Percentiles rank a stretch among this genome's conserved stretches.
Conservation (phyloP, 2,797 vertebrate genomes). For the Gymnoscopelus microlampas region DNA sequence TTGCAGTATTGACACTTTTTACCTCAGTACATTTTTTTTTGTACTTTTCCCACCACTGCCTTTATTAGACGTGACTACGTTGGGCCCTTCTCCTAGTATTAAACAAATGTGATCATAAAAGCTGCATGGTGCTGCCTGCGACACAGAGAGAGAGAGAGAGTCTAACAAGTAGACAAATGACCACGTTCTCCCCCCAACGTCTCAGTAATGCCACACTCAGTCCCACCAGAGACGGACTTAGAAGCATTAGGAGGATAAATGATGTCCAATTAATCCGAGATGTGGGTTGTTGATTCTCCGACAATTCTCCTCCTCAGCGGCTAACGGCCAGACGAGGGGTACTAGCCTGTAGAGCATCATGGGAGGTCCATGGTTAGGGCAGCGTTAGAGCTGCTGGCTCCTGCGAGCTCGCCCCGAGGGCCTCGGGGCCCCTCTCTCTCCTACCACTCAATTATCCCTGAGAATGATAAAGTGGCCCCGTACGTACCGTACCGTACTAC, state of each 20-base stretch:
- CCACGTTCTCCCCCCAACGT: neutral
- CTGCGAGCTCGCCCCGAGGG: constrained; percentile 58
- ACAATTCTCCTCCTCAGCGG: constrained; percentile 28
- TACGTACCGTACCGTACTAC: too few species aligned
- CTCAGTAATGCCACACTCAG: constrained; percentile 23
- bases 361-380: constrained; percentile 59
- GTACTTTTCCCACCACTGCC: too few species aligned
- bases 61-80: too few species aligned
- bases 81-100: neutral
- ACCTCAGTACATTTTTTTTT: too few species aligned
- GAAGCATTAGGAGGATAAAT: constrained; percentile 60
- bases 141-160: neutral
- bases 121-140: too few species aligned
- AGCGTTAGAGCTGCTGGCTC: constrained; percentile 50
- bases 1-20: too few species aligned
- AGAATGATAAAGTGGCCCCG: constrained; percentile 56
- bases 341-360: constrained; percentile 46
- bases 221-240: constrained; percentile 42
- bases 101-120: constrained; percentile 1
- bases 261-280: constrained; percentile 56
- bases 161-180: constrained; percentile 1
- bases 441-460: constrained; percentile 64
- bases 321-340: neutral
- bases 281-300: constrained; percentile 37
- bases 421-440: constrained; percentile 21